A percentile compares a stretch with the other conserved stretches of the same genome.
Conservation (phyloP, 2,797 vertebrate species). For the Labroides dimidiatus region DNA sequence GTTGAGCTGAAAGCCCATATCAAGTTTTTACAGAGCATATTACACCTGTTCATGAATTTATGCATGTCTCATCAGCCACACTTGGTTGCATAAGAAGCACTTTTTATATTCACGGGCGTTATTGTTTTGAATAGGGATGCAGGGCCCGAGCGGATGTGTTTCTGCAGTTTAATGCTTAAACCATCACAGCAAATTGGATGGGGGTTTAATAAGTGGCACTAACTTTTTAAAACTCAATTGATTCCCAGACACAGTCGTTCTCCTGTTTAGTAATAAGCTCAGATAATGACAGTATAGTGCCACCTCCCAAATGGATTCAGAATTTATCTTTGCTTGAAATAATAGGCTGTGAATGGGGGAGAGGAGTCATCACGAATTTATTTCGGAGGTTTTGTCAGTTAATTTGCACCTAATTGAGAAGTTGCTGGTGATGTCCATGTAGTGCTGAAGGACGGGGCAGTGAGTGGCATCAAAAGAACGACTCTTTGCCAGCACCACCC, state of each 20-base stretch:
- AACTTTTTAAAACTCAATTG: conserved; percentile 51
- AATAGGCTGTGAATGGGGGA: conserved; percentile 49
- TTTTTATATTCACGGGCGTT: conserved; percentile 33
- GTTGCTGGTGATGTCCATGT: conserved; percentile 57
- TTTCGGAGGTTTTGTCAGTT: conserved; percentile 64
- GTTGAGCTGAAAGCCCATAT: conserved; percentile 41
- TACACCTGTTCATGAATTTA: conserved; percentile 65
- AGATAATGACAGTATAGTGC: conserved; percentile 20
- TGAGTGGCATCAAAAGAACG: conserved; percentile 22
- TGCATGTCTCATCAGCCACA: conserved; percentile 46
- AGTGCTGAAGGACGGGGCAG: conserved; percentile 13
- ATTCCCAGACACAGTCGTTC: conserved; percentile 43
- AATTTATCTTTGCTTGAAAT: conserved; percentile 66
- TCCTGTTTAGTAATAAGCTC: conserved; percentile 45
- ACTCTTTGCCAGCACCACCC: conserved; percentile 16
- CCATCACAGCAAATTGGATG: conserved; percentile 40
- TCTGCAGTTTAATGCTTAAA: conserved; percentile 23
- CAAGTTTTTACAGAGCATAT: conserved; percentile 40
- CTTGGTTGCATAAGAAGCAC: conserved; percentile 36
- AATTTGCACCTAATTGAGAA: conserved; percentile 72
- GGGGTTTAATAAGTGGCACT: conserved; percentile 37
- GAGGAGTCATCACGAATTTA: conserved; percentile 56
- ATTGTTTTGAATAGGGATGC: conserved; percentile 31
- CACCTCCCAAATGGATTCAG: conserved; percentile 60
- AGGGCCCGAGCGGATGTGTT: conserved; percentile 21